Percentiles rank a stretch among this genome's conserved stretches.
phyloP scores from a whole-genome alignment of 1,140 invertebrate genomes.

The Euura lappo region DNA sequence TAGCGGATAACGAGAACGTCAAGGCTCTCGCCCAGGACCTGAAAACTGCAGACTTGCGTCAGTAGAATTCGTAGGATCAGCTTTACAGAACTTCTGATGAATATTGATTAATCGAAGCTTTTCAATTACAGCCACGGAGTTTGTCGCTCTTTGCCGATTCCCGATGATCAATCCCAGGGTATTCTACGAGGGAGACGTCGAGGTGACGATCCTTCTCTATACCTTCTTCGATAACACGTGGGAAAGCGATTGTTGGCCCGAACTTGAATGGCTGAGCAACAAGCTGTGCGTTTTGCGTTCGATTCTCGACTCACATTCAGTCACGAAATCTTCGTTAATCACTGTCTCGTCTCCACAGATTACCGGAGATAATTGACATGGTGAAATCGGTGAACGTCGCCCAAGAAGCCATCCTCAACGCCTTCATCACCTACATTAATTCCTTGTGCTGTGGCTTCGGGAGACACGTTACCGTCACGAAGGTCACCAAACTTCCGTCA shows the following conservation, averaged over 20 bases:
- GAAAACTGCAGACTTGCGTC: conserved; percentile 54
- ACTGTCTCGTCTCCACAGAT: conserved; percentile 31
- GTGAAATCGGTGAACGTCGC: conserved; percentile 40
- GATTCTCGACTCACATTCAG: too few relatives aligned
- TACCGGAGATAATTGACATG: conserved; percentile 51
- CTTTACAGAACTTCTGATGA: not conserved
- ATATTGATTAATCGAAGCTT: conserved; percentile 19
- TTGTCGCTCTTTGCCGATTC: conserved; percentile 55
- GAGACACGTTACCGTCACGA: conserved; percentile 40
- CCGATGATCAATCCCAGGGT: conserved; percentile 61
- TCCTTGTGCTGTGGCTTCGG: conserved; percentile 51
- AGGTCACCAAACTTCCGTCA: conserved; percentile 28
- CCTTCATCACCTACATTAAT: conserved; percentile 47
- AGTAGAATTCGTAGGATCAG: conserved; percentile 28
- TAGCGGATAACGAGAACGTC: conserved; percentile 56
- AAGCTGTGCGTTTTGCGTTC: conserved; percentile 57
- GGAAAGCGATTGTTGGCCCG: conserved; percentile 59
- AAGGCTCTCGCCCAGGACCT: conserved; percentile 47
- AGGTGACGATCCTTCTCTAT: conserved; percentile 59
- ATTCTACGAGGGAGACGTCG: conserved; percentile 59
- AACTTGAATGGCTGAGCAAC: conserved; percentile 64
- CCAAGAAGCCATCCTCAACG: conserved; percentile 47
- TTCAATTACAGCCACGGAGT: conserved; percentile 56
- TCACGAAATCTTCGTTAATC: conserved; percentile 48
- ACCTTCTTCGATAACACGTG: conserved; percentile 61